phyloP scores from a whole-genome alignment of 2,888 invertebrate genomes.

The Reticulitermes lucifugus region DNA sequence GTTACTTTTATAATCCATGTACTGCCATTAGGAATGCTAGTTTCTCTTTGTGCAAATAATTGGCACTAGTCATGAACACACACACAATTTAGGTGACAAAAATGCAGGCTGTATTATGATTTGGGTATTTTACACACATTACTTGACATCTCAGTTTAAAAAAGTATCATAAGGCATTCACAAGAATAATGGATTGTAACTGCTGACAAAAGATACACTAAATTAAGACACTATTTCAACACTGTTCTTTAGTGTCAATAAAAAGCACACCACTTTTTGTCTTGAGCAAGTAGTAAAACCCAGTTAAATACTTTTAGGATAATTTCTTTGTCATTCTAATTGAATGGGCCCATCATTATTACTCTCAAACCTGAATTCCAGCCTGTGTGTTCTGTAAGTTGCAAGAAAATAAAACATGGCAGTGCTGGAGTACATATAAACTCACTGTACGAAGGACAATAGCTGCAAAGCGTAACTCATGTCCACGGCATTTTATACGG shows the following conservation, averaged over 20 bases:
- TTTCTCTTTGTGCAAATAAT: slow-evolving; percentile 39
- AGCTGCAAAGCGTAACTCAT: not conserved
- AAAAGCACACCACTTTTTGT: slow-evolving; percentile 30
- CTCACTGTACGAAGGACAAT: not conserved
- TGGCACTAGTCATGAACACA: slow-evolving; percentile 49
- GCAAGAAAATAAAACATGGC: slow-evolving; percentile 37
- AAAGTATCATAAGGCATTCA: slow-evolving; percentile 38
- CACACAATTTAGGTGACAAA: slow-evolving; percentile 35
- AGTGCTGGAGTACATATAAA: slow-evolving; percentile 31
- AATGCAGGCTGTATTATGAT: slow-evolving; percentile 7
- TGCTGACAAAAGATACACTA: slow-evolving; percentile 31
- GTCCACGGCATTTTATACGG: not conserved
- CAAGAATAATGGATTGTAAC: slow-evolving; percentile 23
- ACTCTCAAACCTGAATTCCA: not conserved
- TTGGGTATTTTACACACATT: not conserved
- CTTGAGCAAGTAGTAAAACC: slow-evolving; percentile 36
- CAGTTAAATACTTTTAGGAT: not conserved
- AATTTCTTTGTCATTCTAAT: not conserved
- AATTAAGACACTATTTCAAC: slow-evolving; percentile 36
- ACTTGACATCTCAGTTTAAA: not conserved
- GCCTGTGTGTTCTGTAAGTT: slow-evolving; percentile 12
- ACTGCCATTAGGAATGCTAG: slow-evolving; percentile 41
- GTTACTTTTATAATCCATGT: not conserved
- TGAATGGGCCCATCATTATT: not conserved
- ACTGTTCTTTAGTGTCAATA: slow-evolving; percentile 15